phyloP scores from a whole-genome alignment of 2,113 vertebrate species.

The Tetrax tetrax region DNA sequence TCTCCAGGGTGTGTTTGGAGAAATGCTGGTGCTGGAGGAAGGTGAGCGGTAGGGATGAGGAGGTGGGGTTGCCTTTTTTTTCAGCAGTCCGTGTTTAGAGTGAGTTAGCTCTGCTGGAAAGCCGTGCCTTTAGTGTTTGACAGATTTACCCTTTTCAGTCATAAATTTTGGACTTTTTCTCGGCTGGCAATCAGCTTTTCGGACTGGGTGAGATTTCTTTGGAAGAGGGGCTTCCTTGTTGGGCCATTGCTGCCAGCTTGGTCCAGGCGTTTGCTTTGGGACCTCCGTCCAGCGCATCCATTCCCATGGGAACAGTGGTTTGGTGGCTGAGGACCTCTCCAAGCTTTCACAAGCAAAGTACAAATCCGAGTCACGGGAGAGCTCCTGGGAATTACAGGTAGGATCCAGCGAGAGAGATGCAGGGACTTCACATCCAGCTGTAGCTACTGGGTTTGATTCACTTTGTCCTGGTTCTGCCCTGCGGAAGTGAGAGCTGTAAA shows the following conservation, averaged over 20 bases:
- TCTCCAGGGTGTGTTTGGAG: background rate
- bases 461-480: background rate
- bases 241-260: background rate
- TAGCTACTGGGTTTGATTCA: background rate
- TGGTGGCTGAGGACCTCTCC: background rate
- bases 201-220: background rate
- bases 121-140: background rate
- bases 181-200: background rate
- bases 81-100: background rate
- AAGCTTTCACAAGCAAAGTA: background rate
- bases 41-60: fast-evolving
- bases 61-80: background rate
- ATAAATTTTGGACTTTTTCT: background rate
- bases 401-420: background rate
- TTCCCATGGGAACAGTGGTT: background rate
- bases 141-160: background rate
- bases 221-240: background rate
- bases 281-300: fast-evolving
- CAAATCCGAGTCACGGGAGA: background rate
- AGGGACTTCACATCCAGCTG: background rate
- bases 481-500: background rate
- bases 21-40: background rate
- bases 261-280: background rate
- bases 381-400: background rate
- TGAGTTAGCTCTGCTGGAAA: background rate